Conservation (phyloP, 2,113 vertebrate genomes). For the Eolophus roseicapilla region DNA sequence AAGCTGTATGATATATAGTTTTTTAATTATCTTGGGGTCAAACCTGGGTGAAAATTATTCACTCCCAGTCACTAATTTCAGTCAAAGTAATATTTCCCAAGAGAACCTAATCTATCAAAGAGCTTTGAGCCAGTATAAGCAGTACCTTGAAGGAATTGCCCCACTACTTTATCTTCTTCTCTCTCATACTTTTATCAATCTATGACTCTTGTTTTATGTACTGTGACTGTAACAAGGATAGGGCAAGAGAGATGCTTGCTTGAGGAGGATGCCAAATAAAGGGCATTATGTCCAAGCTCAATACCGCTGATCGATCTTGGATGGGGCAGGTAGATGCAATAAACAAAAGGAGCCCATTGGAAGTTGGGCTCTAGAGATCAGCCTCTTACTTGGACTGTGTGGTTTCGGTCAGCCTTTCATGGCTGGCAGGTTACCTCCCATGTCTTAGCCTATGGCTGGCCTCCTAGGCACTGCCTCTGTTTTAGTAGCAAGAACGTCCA, state of each 20-base stretch:
- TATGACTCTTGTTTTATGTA: background rate
- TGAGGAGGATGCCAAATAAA: background rate
- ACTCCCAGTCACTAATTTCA: background rate
- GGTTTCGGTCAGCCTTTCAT: background rate
- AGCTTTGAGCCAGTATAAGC: background rate
- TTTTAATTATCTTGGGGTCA: background rate
- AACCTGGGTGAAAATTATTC: background rate
- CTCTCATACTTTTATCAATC: background rate
- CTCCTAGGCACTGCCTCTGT: background rate
- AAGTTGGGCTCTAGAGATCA: background rate
- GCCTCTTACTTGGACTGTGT: background rate
- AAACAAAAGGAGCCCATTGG: background rate
- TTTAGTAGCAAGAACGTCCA: background rate
- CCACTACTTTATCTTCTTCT: background rate
- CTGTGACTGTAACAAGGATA: background rate
- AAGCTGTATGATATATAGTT: accelerated
- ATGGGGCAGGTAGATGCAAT: background rate
- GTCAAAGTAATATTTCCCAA: background rate
- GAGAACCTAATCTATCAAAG: background rate
- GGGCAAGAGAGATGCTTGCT: background rate
- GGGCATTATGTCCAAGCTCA: background rate
- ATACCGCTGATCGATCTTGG: accelerated
- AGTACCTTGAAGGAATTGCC: background rate
- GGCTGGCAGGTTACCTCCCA: background rate
- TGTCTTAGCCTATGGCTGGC: background rate